phyloP scores from a whole-genome alignment of 1,140 invertebrate species.

The Halyomorpha halys region DNA sequence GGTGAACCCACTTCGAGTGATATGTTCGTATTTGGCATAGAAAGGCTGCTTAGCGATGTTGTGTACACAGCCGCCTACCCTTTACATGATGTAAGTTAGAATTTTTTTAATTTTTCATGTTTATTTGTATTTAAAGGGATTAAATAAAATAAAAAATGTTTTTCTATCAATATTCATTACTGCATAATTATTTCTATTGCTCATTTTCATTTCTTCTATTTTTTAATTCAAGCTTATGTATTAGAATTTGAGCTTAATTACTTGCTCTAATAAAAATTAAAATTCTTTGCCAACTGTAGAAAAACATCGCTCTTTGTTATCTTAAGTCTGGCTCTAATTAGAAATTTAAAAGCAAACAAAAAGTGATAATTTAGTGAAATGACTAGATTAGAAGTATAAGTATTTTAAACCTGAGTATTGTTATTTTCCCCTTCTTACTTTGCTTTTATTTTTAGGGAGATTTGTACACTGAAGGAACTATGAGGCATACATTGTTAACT shows the following conservation, averaged over 20 bases:
- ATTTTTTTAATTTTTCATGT: constrained; percentile 7
- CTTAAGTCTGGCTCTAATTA: too few relatives aligned
- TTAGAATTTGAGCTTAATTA: too few relatives aligned
- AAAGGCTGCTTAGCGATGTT: constrained; percentile 61
- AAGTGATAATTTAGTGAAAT: background rate
- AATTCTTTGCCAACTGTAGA: too few relatives aligned
- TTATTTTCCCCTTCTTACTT: background rate
- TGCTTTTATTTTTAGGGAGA: constrained; percentile 54
- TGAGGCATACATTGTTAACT: constrained; percentile 65
- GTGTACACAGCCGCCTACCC: constrained; percentile 77
- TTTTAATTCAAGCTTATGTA: too few relatives aligned
- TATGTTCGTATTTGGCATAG: constrained; percentile 72
- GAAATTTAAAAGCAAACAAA: background rate
- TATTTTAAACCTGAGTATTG: background rate
- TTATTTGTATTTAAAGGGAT: background rate
- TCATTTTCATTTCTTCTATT: too few relatives aligned
- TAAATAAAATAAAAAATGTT: too few relatives aligned
- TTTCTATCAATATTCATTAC: too few relatives aligned
- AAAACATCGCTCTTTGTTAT: too few relatives aligned
- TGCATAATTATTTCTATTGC: too few relatives aligned
- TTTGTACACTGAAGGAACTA: constrained; percentile 51
- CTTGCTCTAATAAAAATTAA: too few relatives aligned
- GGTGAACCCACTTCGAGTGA: constrained; percentile 36
- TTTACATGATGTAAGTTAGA: constrained; percentile 67
- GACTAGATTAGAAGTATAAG: background rate